Base-by-base conservation (phyloP, 2,113 vertebrate species). In the Pyrgilauda ruficollis region DNA sequence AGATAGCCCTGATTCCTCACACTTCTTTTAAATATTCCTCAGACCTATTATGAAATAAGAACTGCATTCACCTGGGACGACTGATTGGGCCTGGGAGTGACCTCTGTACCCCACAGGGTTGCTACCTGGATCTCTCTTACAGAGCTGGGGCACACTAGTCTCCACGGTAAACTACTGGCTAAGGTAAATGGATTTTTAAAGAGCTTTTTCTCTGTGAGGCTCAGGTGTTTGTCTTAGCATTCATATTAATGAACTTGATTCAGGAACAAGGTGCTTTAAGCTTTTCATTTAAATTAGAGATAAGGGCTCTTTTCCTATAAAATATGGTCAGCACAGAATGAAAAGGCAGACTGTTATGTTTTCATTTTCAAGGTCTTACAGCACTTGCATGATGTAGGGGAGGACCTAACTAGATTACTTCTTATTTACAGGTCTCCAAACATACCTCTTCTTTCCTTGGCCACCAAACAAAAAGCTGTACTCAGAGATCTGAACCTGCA, bases 51-150 rank as follows among this genome's bases (percentile, higher is more conserved):
- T 11, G 66, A 61, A 16, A 18, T 33, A 14, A 63, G n/a, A 55
- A 77, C 49, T 39, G 11, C 11, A 13, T 69, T 81, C 39, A 77
- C 33, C 21, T 85, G 15, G 10, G 28, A 58, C 46, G 66, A 67
- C 5, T 90, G 52, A 10, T n/a, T 82, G 43, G 24, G 52, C 22
- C 27, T 15, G 4, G 21, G 22, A 85, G 13, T 23, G 28, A 43
- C 33, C 50, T n/a, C 49, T 37, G 35, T 59, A 70, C 7, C 4
- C 9, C 17, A n/a, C 0, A 6, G 26, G 17, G 31, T 35, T 1
- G 2, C 35, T 75, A 11, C 6, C 5, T 52, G 24, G 7, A 12
- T 75, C 23, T 67, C 26, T 13, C 33, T 74, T 67, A 67, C 16
- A 76, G 23, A 76, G 8, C 27, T 78, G 41, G 8, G 23, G 5